Evolutionary conservation across 1,140 invertebrate genomes (phyloP).

Genomic region (Bombus superbus): DNA sequence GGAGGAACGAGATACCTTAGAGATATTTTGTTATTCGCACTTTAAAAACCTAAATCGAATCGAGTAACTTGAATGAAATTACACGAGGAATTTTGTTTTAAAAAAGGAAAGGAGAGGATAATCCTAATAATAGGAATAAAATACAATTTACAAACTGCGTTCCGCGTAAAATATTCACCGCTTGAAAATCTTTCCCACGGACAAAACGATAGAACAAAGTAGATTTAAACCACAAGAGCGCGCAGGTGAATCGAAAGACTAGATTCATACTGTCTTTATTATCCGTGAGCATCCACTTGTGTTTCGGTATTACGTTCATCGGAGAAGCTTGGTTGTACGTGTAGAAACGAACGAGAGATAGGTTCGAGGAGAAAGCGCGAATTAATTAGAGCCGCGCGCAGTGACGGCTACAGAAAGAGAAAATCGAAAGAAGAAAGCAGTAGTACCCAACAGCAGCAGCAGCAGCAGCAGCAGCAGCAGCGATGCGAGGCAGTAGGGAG

Average conservation of each 20-base stretch:
- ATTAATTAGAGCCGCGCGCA: conserved; percentile 66
- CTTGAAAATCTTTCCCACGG: neutral
- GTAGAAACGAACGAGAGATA: conserved; percentile 31
- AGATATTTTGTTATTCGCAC: neutral
- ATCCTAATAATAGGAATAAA: too few species aligned
- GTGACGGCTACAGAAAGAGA: conserved; percentile 42
- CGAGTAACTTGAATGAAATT: too few species aligned
- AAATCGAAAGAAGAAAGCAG: conserved; percentile 27
- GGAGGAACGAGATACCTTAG: too few species aligned
- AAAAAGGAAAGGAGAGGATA: neutral
- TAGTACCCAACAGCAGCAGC: neutral
- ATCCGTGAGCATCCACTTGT: conserved; percentile 10
- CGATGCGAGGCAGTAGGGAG: conserved; percentile 23
- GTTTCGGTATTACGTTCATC: conserved; percentile 42
- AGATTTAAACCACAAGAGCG: neutral
- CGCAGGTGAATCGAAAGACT: neutral
- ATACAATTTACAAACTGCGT: too few species aligned
- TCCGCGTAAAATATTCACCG: too few species aligned
- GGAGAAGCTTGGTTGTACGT: neutral
- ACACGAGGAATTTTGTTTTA: neutral
- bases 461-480: neutral
- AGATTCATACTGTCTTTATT: conserved; percentile 45
- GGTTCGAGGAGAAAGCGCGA: conserved; percentile 48
- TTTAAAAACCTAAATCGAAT: neutral
- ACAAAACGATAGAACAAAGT: neutral